Conservation (phyloP, 2,797 vertebrate species). For the Acipenser oxyrinchus region DNA sequence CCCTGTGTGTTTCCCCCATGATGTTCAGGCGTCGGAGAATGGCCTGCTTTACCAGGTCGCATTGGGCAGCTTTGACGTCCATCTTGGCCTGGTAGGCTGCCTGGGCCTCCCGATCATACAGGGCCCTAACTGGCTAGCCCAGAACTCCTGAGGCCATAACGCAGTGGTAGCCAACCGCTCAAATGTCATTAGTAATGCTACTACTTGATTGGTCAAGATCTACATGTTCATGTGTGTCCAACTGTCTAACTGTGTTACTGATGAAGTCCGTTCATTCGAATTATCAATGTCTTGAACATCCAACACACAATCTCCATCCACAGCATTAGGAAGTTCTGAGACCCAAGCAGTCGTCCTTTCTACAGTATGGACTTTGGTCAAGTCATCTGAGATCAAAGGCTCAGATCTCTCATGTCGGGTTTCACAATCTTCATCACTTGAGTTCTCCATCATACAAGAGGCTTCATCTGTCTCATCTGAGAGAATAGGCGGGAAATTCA, state of each 20-base stretch:
- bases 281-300: background rate
- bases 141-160: too few species aligned
- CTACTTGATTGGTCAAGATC: background rate
- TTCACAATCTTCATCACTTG: background rate
- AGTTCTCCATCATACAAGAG: background rate
- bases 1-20: too few species aligned
- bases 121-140: too few species aligned
- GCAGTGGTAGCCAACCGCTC: too few species aligned
- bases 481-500: constrained; percentile 22
- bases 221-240: background rate
- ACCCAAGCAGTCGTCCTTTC: background rate
- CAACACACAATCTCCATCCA: background rate
- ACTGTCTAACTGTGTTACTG: background rate
- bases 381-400: background rate
- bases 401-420: too few species aligned
- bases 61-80: too few species aligned
- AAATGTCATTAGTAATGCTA: background rate
- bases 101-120: too few species aligned
- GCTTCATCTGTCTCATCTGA: background rate
- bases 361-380: background rate
- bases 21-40: too few species aligned
- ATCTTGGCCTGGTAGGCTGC: too few species aligned
- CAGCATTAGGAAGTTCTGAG: background rate
- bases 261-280: background rate
- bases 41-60: too few species aligned